Base-by-base conservation (phyloP, 1,140 invertebrate species). In the Riptortus pedestris region DNA sequence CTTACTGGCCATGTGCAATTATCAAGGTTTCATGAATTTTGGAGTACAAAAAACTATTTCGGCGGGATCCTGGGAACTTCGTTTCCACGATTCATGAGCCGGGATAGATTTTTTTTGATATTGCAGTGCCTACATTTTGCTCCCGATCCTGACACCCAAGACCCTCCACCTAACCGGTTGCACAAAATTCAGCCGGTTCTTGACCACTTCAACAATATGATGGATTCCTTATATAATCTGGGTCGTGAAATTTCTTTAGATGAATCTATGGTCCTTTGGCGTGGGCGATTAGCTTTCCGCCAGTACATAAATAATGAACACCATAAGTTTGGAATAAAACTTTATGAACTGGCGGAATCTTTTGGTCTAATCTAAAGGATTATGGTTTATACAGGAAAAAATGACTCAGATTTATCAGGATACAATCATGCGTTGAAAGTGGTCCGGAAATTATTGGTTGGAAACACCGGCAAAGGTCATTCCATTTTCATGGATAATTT, bases 271-370 rank as follows among this genome's bases (percentile, higher is more conserved):
- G 52, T 71, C 9, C 69, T 72, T 27, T 74, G 70, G 67, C 62
- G 69, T 45, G 71, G 73, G 29, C 62, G 72, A 57, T 64, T 74
- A 29, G 57, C 67, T 22, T 74, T 73, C 63, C 62, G 66, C 60
- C 71, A 73, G 60, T 71, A 75, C 48, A 71, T 71, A 58, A 67
- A 71, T 58, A 68, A 70, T 52, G 72, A 74, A 69, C 61, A 59
- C 20, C 69, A 71, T 43, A 70, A 70, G 58, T 73, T 72, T 63
- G 69, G 70, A 60, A 70, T 72, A 24, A 73, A 73, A 63, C 66
- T 72, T 52, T 70, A 69, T 64, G 70, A 70, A 67, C 65, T 72
- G 58, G 69, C 63, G 24, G 67, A 63, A 55, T 38, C 33, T 64
- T 45, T 60, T 26, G 65, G 65, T 7, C 55, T 58, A 0, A 60